Conservation (phyloP, 2,888 invertebrate species). For the Pogonocherus hispidulus region DNA sequence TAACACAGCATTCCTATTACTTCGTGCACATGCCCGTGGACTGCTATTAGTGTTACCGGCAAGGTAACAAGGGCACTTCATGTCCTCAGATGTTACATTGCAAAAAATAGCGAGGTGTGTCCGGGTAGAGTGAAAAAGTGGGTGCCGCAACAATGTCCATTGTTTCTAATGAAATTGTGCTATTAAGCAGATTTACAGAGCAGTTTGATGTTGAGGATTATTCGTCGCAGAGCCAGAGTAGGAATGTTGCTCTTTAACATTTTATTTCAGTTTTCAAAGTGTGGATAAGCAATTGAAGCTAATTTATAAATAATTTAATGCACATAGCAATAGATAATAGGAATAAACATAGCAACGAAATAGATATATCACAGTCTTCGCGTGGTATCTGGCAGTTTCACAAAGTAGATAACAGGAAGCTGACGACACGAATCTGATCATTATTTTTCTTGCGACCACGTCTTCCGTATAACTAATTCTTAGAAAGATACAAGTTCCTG, state of each 20-base stretch:
- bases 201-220: conserved; percentile 1
- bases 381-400: too few relatives aligned
- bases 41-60: conserved; percentile 13
- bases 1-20: conserved; percentile 23
- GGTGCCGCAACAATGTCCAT: conserved; percentile 27
- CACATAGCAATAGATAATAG: too few relatives aligned
- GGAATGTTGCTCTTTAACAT: neutral
- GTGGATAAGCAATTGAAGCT: too few relatives aligned
- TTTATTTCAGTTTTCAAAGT: neutral
- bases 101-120: conserved; percentile 23
- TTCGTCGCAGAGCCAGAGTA: neutral
- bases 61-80: conserved; percentile 17
- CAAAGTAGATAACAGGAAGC: too few relatives aligned
- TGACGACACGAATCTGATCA: too few relatives aligned
- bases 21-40: conserved; percentile 10
- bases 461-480: too few relatives aligned
- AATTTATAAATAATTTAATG: too few relatives aligned
- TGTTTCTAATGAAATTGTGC: conserved; percentile 26
- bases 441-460: too few relatives aligned
- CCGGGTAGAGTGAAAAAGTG: conserved; percentile 15
- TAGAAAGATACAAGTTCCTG: too few relatives aligned
- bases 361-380: too few relatives aligned
- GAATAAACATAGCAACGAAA: too few relatives aligned
- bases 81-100: conserved; percentile 8
- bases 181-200: conserved; percentile 16